These are phyloP conservation scores for Dryobota labecula DNA, from an alignment of 2,888 invertebrate genomes.

Conservation along the genomic window DNA sequence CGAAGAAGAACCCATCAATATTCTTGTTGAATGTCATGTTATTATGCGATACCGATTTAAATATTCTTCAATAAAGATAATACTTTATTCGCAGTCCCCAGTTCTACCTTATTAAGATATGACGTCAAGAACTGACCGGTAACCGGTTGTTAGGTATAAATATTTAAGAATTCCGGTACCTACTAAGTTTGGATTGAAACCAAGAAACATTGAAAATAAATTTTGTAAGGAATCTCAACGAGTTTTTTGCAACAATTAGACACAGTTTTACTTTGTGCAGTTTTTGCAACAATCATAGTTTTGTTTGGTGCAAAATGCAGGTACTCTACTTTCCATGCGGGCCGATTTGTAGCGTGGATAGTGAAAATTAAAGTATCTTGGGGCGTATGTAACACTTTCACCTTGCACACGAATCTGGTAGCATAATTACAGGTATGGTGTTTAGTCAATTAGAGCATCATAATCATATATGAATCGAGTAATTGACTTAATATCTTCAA, in stretches of 20 bases:
- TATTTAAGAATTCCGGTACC: conserved; percentile 26
- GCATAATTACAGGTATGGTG: conserved; percentile 68
- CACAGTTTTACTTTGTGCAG: conserved; percentile 55
- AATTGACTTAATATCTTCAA: conserved; percentile 36
- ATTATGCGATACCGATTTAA: conserved; percentile 2
- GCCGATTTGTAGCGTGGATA: conserved; percentile 69
- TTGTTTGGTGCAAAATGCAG: conserved; percentile 63
- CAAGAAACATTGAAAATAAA: conserved; percentile 24
- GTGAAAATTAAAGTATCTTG: conserved; percentile 70
- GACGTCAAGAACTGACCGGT: conserved; percentile 33
- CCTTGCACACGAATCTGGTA: conserved; percentile 65
- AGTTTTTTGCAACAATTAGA: conserved; percentile 54
- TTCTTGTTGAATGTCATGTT: background rate
- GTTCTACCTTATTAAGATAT: conserved; percentile 26
- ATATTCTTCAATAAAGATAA: conserved; percentile 1
- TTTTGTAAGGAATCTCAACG: conserved; percentile 21
- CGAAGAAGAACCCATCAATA: background rate
- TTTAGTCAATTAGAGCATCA: conserved; percentile 66
- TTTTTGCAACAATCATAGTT: conserved; percentile 51
- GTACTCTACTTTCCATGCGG: conserved; percentile 71
- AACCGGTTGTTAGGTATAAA: conserved; percentile 42
- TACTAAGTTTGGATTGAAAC: background rate
- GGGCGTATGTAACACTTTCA: conserved; percentile 70
- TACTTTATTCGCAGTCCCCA: conserved; percentile 1
- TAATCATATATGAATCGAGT: conserved; percentile 57